Conservation (phyloP, 1,140 invertebrate genomes). For the Halictus rubicundus region DNA sequence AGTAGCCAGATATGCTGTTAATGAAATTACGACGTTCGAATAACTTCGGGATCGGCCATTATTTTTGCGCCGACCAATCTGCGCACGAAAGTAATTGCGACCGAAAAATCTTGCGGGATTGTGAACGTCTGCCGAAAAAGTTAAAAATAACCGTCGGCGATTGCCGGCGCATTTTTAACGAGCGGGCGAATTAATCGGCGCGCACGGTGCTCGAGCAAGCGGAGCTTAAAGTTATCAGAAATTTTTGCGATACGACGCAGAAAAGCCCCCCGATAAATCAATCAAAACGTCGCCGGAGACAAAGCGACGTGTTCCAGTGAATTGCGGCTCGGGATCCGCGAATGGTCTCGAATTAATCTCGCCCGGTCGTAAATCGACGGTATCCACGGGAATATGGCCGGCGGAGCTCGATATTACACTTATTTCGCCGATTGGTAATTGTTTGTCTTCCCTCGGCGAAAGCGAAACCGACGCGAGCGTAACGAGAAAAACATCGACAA, state of each 20-base stretch:
- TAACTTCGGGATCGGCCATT: no score
- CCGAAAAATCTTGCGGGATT: no score
- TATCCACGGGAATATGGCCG: neutral
- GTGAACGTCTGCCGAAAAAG: no score
- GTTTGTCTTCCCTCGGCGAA: no score
- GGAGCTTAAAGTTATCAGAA: conserved; percentile 1
- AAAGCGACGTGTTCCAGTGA: conserved; percentile 3
- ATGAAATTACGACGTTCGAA: no score
- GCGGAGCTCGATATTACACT: neutral
- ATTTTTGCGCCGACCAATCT: no score
- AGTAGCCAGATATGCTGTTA: no score
- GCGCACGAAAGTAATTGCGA: no score
- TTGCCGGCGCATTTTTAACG: neutral
- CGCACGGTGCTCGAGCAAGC: neutral
- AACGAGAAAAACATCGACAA: neutral
- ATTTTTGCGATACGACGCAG: neutral
- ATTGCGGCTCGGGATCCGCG: neutral
- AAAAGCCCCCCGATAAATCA: conserved; percentile 5
- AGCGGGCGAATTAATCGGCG: neutral
- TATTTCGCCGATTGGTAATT: neutral
- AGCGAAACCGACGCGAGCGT: neutral
- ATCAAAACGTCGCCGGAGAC: conserved; percentile 6
- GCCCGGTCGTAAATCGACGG: neutral
- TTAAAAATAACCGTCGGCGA: no score
- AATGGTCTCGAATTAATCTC: neutral